A percentile compares a stretch with the other conserved stretches of the same genome.
These are phyloP conservation scores for Chlorodrepanis virens DNA, from an alignment of 2,113 vertebrate genomes.

Conservation along the genomic window DNA sequence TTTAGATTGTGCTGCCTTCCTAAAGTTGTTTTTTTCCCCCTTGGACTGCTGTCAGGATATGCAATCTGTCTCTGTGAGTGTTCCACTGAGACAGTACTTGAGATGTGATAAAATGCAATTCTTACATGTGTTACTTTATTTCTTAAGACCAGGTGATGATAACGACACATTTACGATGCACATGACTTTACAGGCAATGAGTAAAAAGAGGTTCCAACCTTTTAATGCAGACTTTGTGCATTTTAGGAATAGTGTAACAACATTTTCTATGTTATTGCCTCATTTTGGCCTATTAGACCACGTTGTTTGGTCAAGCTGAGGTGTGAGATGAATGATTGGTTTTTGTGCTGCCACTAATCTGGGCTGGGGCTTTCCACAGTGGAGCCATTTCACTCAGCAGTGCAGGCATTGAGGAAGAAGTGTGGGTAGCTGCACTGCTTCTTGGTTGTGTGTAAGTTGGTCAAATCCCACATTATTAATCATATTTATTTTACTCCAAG, in stretches of 20 bases:
- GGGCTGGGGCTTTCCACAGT: not conserved
- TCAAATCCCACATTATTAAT: not conserved
- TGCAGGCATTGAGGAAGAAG: not conserved
- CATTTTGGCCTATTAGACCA: not conserved
- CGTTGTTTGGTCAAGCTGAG: not conserved
- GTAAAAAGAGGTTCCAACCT: not conserved
- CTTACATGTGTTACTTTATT: not conserved
- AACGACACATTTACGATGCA: not conserved
- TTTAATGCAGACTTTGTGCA: not conserved
- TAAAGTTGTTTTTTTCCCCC: slow-evolving; percentile 31
- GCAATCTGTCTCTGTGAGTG: slow-evolving; percentile 54
- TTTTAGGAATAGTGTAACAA: not conserved
- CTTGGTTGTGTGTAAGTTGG: not conserved
- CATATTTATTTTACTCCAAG: not conserved
- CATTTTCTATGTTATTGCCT: not conserved
- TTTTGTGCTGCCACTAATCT: not conserved
- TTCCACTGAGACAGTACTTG: not conserved
- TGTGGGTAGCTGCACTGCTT: not conserved
- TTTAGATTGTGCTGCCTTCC: slow-evolving; percentile 44
- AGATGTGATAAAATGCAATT: not conserved
- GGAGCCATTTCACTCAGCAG: not conserved
- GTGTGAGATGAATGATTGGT: not conserved
- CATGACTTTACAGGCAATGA: not conserved
- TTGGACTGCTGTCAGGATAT: slow-evolving; percentile 56
- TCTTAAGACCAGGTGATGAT: not conserved